A percentile compares a stretch with the other conserved stretches of the same genome.
Evolutionary conservation across 2,113 vertebrate genomes (phyloP).

Genomic region (Malurus elegans): DNA sequence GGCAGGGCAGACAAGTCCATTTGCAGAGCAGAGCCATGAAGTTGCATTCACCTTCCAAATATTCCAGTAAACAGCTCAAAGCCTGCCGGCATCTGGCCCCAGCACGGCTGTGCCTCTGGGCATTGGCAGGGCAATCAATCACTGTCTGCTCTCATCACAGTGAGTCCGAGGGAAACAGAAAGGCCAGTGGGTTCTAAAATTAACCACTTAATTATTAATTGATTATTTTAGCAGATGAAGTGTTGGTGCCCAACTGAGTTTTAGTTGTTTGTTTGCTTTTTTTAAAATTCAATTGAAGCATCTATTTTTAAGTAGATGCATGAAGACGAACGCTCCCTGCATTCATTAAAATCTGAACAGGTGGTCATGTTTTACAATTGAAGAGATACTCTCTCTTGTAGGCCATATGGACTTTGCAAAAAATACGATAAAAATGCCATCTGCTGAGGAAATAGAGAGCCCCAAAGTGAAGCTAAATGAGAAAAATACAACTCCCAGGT

Average conservation of each 20-base stretch:
- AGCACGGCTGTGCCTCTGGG: background rate
- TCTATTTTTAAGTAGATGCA: slow-evolving; percentile 50
- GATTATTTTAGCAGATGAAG: slow-evolving; percentile 50
- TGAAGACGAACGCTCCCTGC: slow-evolving; percentile 7
- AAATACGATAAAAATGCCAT: slow-evolving; percentile 65
- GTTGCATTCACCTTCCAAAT: slow-evolving; percentile 21
- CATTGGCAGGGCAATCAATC: slow-evolving; percentile 29
- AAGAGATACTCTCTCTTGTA: slow-evolving; percentile 48
- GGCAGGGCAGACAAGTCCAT: background rate
- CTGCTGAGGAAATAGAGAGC: slow-evolving; percentile 26
- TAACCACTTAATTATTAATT: slow-evolving; percentile 69
- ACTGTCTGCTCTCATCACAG: slow-evolving; percentile 47
- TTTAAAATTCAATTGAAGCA: background rate
- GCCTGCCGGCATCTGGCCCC: slow-evolving; percentile 2
- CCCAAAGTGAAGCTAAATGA: slow-evolving; percentile 4
- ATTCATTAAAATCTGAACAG: slow-evolving; percentile 61
- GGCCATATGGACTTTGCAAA: slow-evolving; percentile 49
- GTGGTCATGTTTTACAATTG: slow-evolving; percentile 60
- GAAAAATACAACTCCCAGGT: slow-evolving; percentile 50
- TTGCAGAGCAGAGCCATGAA: background rate
- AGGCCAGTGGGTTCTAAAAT: slow-evolving; percentile 52
- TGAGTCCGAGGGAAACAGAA: background rate
- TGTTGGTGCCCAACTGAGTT: background rate
- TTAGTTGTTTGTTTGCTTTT: background rate
- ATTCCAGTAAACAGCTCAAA: background rate